Conservation (phyloP, 2,113 vertebrate species). For the Falco punctatus region DNA sequence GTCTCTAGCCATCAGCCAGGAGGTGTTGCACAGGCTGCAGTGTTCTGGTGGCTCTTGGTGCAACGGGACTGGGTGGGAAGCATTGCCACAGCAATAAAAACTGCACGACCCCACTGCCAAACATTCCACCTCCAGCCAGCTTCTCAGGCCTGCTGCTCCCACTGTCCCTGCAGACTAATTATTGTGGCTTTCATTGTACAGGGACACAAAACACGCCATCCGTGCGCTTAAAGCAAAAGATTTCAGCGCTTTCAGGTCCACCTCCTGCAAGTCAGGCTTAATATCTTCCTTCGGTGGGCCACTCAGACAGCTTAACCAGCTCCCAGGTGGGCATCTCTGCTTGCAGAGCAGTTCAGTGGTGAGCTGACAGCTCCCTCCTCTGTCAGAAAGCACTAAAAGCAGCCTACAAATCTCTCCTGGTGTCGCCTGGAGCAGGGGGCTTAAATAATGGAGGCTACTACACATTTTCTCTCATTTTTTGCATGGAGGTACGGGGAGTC, state of each 20-base stretch:
- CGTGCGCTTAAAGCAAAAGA: neutral
- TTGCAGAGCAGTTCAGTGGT: neutral
- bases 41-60: neutral
- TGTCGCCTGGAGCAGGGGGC: neutral
- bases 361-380: slow-evolving; percentile 54
- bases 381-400: slow-evolving; percentile 18
- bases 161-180: neutral
- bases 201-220: neutral
- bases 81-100: neutral
- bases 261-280: neutral
- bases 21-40: neutral
- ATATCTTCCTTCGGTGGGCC: neutral
- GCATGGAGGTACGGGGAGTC: neutral
- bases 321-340: neutral
- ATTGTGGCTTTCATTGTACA: neutral
- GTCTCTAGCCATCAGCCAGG: neutral
- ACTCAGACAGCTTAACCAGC: neutral
- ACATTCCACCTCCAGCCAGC: neutral
- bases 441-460: fast-evolving
- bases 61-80: fast-evolving
- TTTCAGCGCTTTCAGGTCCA: neutral
- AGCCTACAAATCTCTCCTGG: neutral
- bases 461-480: neutral
- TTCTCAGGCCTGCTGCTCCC: neutral
- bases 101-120: neutral